Conservation (phyloP, 2,797 vertebrate genomes). For the Adelosebastes latens region DNA sequence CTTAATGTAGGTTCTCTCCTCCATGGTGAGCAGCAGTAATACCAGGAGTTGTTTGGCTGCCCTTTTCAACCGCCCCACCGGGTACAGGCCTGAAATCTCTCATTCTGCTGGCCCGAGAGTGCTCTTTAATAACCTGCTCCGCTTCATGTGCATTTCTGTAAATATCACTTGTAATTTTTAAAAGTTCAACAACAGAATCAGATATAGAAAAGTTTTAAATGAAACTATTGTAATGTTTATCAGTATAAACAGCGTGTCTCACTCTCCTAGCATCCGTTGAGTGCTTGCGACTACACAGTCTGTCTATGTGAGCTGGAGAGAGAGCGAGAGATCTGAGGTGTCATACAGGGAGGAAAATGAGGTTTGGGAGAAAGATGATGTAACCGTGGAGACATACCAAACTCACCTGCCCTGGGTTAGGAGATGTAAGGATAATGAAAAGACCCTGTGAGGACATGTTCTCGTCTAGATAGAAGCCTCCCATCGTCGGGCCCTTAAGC, state of each 20-base stretch:
- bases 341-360: constrained; percentile 35
- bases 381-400: constrained; percentile 58
- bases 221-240: not conserved
- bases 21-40: constrained; percentile 36
- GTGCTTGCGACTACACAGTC: not conserved
- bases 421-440: constrained; percentile 48
- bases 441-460: constrained; percentile 27
- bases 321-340: constrained; percentile 31
- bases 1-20: constrained; percentile 34
- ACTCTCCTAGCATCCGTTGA: not conserved
- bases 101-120: constrained; percentile 17
- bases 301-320: constrained; percentile 1
- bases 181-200: constrained; percentile 30
- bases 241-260: not conserved
- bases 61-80: constrained; percentile 59
- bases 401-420: constrained; percentile 47
- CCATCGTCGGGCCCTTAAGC: constrained; percentile 13
- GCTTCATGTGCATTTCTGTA: constrained; percentile 14
- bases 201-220: not conserved
- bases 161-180: constrained; percentile 34
- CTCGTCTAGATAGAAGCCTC: constrained; percentile 7
- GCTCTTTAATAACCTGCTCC: constrained; percentile 44
- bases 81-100: constrained; percentile 27
- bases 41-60: constrained; percentile 60
- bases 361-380: constrained; percentile 48